Base-by-base conservation (phyloP, 2,113 vertebrate species). In the Eolophus roseicapilla region DNA sequence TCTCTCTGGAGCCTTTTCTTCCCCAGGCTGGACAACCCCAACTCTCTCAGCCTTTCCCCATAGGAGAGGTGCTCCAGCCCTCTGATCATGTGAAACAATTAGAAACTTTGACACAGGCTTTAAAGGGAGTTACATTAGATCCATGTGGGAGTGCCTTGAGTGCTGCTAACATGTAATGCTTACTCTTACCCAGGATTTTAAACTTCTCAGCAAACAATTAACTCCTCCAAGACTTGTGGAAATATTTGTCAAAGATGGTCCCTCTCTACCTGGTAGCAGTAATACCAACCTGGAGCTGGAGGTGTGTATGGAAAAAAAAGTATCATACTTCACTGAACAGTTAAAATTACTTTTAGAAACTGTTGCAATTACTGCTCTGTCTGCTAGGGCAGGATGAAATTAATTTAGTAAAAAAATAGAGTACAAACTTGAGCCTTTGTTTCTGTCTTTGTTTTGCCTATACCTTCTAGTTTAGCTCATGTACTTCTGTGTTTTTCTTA, bases 221-320 rank as follows among this genome's bases (percentile, higher is more conserved):
- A 99, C 98, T 24, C 81, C 97, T 68, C 69, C 83, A 23, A 98
- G 80, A 92, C 91, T 99, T 70, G 49, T 99, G 88, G 94, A 97
- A 74, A 94, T 99, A 82, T 96, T 99, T 63, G 96, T 97, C 28
- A 96, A 98, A 80, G 98, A 98, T 44, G 98, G 93, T 85, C 97
- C 92, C 10, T 97, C 68, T 11, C n/a, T 97, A 8, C 44, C 44
- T 27, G 93, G 94, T 7, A 93, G 74, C 24, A 82, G 84, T 8
- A 90, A 92, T 85, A 82, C 93, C 93, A 99, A 98, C 94, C 84
- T 99, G 63, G 97, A 99, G 63, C 74, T 97, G 24, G 98, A 99
- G 99, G 99, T 99, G 55, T 35, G 97, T 96, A 78, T 50, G 63
- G 27, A 17, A 73, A 46, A 46, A 44, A n/a, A 15, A 1, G 7